These are phyloP conservation scores for Lepus timidus DNA, from an alignment of 2,113 vertebrate genomes.

Conservation along the genomic window DNA sequence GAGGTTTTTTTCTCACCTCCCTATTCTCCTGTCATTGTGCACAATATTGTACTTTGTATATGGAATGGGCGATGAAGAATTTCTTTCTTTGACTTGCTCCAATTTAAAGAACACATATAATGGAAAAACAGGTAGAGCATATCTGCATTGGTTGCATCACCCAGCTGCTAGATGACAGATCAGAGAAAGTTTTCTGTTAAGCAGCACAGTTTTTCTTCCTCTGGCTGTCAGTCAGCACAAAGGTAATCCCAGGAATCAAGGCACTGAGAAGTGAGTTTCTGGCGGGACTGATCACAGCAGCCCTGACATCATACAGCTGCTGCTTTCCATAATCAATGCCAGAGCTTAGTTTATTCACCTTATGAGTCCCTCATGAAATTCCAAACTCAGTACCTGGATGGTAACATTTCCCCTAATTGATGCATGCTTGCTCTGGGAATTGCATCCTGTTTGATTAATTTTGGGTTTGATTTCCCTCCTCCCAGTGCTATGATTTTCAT, in stretches of 20 bases:
- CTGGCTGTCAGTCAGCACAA: slow-evolving; percentile 76
- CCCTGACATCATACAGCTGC: slow-evolving; percentile 82
- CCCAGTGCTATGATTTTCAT: slow-evolving; percentile 82
- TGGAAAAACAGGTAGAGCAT: slow-evolving; percentile 15
- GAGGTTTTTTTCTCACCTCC: neutral
- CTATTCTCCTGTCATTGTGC: neutral
- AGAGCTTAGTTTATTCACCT: slow-evolving; percentile 82
- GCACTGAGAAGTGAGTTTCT: slow-evolving; percentile 83
- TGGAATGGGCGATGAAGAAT: neutral
- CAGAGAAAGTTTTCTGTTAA: slow-evolving; percentile 73
- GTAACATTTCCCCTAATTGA: slow-evolving; percentile 86
- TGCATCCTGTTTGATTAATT: slow-evolving; percentile 85
- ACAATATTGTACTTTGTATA: neutral
- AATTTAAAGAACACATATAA: neutral
- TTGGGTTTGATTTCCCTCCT: slow-evolving; percentile 84
- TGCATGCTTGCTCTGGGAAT: slow-evolving; percentile 86
- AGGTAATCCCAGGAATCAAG: slow-evolving; percentile 82
- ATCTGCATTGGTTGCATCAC: neutral
- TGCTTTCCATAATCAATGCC: slow-evolving; percentile 87
- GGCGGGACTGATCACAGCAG: slow-evolving; percentile 80
- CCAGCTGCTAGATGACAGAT: slow-evolving; percentile 44
- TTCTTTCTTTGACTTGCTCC: slow-evolving; percentile 17
- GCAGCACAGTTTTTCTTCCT: slow-evolving; percentile 77
- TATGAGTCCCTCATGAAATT: slow-evolving; percentile 82
- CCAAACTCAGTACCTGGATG: slow-evolving; percentile 82